Evolutionary conservation across 2,888 invertebrate species (phyloP), one percentile per base, ranked within the genome.

Genomic region (Acleris holmiana): DNA sequence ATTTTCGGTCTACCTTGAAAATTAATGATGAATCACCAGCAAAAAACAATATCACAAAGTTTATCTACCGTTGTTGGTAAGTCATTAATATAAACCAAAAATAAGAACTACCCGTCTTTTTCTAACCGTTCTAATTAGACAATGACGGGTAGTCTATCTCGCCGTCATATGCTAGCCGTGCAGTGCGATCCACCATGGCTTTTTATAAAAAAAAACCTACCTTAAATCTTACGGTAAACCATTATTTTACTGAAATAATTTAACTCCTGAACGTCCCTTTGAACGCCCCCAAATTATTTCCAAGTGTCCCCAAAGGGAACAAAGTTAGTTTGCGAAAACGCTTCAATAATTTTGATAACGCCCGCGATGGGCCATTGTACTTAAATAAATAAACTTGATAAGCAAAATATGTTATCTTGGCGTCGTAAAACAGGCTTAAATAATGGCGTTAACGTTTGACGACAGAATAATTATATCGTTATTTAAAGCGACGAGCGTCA

Each of bases 331-430:
- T 47, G 62, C 40, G 57, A 53, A 44, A 59, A 18, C 17, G 40
- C 40, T 59, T 53, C 58, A 64, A 64, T 64, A 53, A 58, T 58
- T 44, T 51, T 41, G 53, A 64, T 44, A 64, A 54, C 17, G 21
- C 41, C 21, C 51, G 21, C 58, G 53, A 25, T 54, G 40, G 58
- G 10, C 49, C 57, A 64, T 64, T 64, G 58, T 64, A 21, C 18
- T 47, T 53, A n/a, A 4, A 10, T 59, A 59, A 64, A 59, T 41
- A 44, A 44, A 53, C 48, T n/a, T 64, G 58, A 64, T 64, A 64
- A 64, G 53, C 41, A 53, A 54, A 64, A 51, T 29, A 51, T 51
- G 57, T 64, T 53, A 51, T 51, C 51, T 19, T 19, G 1, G n/a
- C 40, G 18, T 23, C 46, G 25, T 64, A 48, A 64, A 58, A 17